These are phyloP conservation scores for Typhlomys cinereus DNA, from an alignment of 2,113 vertebrate genomes.

Conservation along the genomic window DNA sequence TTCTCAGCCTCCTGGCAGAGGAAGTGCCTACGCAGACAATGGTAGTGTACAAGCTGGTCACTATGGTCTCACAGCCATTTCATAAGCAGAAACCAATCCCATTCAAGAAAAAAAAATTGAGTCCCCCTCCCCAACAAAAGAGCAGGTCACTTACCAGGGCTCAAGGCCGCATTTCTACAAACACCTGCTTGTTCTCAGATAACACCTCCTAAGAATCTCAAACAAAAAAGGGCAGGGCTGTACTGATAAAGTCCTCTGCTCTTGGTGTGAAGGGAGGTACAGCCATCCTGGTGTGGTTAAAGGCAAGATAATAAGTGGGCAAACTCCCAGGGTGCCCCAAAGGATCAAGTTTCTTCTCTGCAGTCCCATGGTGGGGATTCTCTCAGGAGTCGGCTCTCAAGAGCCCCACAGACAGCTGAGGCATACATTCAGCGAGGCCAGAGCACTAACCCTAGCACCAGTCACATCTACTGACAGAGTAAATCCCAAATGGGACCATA, in stretches of 20 bases:
- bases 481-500: neutral
- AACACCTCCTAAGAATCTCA: slow-evolving; percentile 80
- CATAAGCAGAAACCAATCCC: slow-evolving; percentile 50
- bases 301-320: slow-evolving; percentile 74
- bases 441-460: neutral
- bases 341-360: slow-evolving; percentile 76
- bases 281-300: slow-evolving; percentile 54
- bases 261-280: slow-evolving; percentile 5
- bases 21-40: neutral
- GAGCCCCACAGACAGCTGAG: slow-evolving; percentile 7
- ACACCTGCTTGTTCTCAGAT: slow-evolving; percentile 83
- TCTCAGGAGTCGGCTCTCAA: slow-evolving; percentile 73
- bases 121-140: slow-evolving; percentile 78
- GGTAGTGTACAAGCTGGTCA: neutral
- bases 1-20: neutral
- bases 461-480: neutral
- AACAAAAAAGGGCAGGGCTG: slow-evolving; percentile 69
- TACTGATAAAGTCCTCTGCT: slow-evolving; percentile 67
- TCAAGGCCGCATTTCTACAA: slow-evolving; percentile 80
- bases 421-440: neutral
- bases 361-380: neutral
- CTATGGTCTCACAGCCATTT: neutral
- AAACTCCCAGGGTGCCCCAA: slow-evolving; percentile 38
- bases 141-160: slow-evolving; percentile 77
- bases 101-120: slow-evolving; percentile 72